Percentiles rank a stretch among this genome's conserved stretches.
Conservation (phyloP, 2,888 invertebrate genomes). For the Aleiodes alternator region DNA sequence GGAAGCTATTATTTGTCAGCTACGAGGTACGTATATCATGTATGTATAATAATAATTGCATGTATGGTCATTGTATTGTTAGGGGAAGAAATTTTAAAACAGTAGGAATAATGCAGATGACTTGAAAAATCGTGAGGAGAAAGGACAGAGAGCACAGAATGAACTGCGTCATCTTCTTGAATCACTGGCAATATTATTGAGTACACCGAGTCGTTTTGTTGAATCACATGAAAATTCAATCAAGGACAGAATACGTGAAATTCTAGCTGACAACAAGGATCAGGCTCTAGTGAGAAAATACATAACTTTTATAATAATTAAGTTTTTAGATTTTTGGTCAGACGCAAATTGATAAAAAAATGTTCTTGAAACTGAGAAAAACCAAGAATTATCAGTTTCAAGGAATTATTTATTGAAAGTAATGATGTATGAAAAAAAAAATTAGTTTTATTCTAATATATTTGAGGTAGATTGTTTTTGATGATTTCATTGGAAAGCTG, state of each 20-base stretch:
- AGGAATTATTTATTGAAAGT: too few relatives aligned
- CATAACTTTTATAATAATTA: slow-evolving; percentile 1
- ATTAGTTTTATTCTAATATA: too few relatives aligned
- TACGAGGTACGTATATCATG: slow-evolving; percentile 78
- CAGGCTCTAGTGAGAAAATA: slow-evolving; percentile 81
- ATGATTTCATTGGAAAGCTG: too few relatives aligned
- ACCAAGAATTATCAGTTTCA: too few relatives aligned
- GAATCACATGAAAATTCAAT: slow-evolving; percentile 88
- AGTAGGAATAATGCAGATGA: slow-evolving; percentile 78
- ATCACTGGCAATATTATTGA: slow-evolving; percentile 83
- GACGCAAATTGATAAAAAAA: too few relatives aligned
- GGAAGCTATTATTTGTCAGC: slow-evolving; percentile 81
- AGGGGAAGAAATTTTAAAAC: slow-evolving; percentile 16
- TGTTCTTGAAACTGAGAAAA: too few relatives aligned
- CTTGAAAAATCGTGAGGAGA: slow-evolving; percentile 83
- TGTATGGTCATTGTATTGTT: slow-evolving; percentile 20
- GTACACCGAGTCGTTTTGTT: slow-evolving; percentile 84
- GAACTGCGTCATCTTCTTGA: slow-evolving; percentile 84
- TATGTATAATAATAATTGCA: slow-evolving; percentile 14
- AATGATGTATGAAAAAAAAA: too few relatives aligned
- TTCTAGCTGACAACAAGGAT: slow-evolving; percentile 86
- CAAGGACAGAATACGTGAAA: slow-evolving; percentile 87
- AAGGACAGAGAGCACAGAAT: slow-evolving; percentile 81
- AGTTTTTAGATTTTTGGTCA: too few relatives aligned
- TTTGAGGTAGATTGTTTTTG: too few relatives aligned